A percentile compares a stretch with the other conserved stretches of the same genome.
Evolutionary conservation across 1,140 invertebrate species (phyloP).

Genomic region (Drosophila trapezifrons): DNA sequence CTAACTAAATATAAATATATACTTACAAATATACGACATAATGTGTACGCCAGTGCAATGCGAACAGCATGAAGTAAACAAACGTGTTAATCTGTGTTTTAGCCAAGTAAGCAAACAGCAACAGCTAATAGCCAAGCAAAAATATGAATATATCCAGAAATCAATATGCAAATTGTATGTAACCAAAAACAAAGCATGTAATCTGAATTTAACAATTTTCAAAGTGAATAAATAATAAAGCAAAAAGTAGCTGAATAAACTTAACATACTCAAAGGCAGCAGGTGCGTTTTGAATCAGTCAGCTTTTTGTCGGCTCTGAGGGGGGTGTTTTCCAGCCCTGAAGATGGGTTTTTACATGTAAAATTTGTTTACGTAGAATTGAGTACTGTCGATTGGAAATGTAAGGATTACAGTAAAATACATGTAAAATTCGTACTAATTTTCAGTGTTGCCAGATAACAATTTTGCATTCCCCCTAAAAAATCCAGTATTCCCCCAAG

Average conservation of each 20-base stretch:
- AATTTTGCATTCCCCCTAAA: too few species aligned
- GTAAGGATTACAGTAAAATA: not conserved
- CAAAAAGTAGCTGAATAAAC: slow-evolving; percentile 70
- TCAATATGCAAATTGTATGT: slow-evolving; percentile 69
- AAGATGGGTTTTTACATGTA: not conserved
- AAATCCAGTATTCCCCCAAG: too few species aligned
- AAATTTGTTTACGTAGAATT: not conserved
- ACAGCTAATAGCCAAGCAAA: slow-evolving; percentile 11
- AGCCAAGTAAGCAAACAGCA: slow-evolving; percentile 73
- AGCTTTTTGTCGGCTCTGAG: not conserved
- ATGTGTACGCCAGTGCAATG: slow-evolving; percentile 51
- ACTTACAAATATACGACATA: slow-evolving; percentile 41
- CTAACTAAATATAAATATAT: slow-evolving; percentile 50
- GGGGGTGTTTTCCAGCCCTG: slow-evolving; percentile 1
- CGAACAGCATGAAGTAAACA: slow-evolving; percentile 67
- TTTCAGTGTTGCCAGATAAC: too few species aligned
- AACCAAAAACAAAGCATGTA: slow-evolving; percentile 70
- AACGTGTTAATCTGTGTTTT: slow-evolving; percentile 81
- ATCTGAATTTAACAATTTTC: slow-evolving; percentile 81
- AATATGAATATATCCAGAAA: slow-evolving; percentile 66
- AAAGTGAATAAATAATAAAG: slow-evolving; percentile 77
- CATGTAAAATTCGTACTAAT: not conserved
- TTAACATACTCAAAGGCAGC: slow-evolving; percentile 25
- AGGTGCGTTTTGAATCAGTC: not conserved
- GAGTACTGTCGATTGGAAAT: not conserved